Conservation (phyloP, 2,113 vertebrate species). For the Ramphastos sulfuratus region DNA sequence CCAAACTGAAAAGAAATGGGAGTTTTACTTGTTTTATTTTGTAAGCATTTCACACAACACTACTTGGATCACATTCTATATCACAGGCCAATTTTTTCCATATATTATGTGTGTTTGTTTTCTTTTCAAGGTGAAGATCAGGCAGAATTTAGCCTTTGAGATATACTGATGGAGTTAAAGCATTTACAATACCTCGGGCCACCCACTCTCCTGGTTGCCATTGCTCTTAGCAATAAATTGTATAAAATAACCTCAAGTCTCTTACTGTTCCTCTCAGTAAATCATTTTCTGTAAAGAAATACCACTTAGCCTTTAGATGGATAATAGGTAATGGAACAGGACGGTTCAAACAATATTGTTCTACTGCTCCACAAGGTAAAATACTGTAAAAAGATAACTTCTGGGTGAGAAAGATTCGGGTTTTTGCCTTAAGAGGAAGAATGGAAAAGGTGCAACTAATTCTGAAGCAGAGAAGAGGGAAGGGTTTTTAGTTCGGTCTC, state of each 20-base stretch:
- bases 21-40: background rate
- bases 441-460: background rate
- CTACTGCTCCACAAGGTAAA: background rate
- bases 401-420: background rate
- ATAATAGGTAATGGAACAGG: background rate
- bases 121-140: background rate
- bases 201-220: background rate
- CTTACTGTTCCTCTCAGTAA: background rate
- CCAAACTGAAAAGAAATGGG: background rate
- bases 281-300: background rate
- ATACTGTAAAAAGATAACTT: background rate
- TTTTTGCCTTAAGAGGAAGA: background rate
- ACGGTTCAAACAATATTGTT: background rate
- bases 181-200: background rate
- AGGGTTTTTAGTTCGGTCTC: background rate
- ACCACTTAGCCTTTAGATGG: constrained; percentile 3
- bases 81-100: background rate
- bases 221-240: background rate
- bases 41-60: background rate
- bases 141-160: background rate
- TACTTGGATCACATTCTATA: background rate
- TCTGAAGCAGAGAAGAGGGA: background rate
- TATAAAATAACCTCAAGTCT: background rate
- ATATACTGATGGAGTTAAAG: background rate
- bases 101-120: background rate